Evolutionary conservation across 2,113 vertebrate genomes (phyloP).

Genomic region (Alexandromys fortis): DNA sequence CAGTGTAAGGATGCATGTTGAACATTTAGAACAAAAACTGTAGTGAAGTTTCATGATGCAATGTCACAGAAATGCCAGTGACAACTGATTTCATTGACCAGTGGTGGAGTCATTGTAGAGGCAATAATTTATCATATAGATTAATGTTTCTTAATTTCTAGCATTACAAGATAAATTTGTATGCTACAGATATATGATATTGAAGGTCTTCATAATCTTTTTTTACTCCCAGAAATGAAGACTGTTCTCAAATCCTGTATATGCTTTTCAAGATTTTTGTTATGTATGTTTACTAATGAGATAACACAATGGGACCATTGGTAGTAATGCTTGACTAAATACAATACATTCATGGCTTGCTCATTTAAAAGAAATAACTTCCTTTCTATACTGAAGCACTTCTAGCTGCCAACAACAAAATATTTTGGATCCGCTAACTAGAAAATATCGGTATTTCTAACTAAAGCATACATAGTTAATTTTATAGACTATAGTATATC

Average conservation of each 20-base stretch:
- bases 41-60: neutral
- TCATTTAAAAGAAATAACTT: slow-evolving; percentile 30
- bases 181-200: neutral
- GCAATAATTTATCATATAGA: neutral
- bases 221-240: neutral
- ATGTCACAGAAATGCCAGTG: neutral
- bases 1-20: neutral
- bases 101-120: neutral
- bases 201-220: neutral
- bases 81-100: neutral
- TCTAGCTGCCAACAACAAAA: neutral
- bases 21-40: neutral
- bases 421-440: neutral
- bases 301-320: neutral
- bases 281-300: neutral
- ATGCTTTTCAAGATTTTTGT: neutral
- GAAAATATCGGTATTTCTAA: neutral
- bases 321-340: neutral
- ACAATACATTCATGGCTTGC: neutral
- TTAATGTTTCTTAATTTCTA: neutral
- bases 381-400: neutral
- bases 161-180: neutral
- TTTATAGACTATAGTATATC: neutral
- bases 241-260: neutral
- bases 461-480: neutral